A percentile compares a stretch with the other conserved stretches of the same genome.
These are phyloP conservation scores for Gouania willdenowi DNA, from an alignment of 2,797 vertebrate species.

Conservation along the genomic window DNA sequence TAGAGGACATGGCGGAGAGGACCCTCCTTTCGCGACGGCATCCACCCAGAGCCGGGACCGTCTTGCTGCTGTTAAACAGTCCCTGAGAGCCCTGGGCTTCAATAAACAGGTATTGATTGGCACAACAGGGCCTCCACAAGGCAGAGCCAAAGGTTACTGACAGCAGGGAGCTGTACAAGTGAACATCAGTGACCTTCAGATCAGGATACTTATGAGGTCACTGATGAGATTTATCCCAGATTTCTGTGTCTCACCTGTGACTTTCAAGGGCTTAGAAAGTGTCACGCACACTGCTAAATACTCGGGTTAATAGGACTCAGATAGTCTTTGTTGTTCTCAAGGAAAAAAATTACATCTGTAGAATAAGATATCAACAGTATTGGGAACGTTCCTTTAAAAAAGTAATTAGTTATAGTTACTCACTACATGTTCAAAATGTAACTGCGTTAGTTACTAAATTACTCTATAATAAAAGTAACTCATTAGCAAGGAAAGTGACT, in stretches of 20 bases:
- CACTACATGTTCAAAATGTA: too few species aligned
- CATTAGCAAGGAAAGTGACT: too few species aligned
- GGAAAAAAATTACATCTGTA: too few species aligned
- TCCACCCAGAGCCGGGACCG: slow-evolving; percentile 82
- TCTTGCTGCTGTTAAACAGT: slow-evolving; percentile 80
- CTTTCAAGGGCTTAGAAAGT: too few species aligned
- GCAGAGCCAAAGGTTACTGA: slow-evolving; percentile 5
- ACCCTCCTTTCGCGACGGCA: slow-evolving; percentile 49
- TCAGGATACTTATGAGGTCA: background rate
- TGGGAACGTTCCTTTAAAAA: too few species aligned
- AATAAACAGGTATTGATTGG: slow-evolving; percentile 79
- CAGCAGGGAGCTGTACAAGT: slow-evolving; percentile 5
- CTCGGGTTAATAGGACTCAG: too few species aligned
- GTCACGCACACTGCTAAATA: too few species aligned
- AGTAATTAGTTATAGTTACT: too few species aligned
- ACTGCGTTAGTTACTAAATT: too few species aligned
- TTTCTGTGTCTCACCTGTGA: background rate
- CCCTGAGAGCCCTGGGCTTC: slow-evolving; percentile 83
- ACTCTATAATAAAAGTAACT: too few species aligned
- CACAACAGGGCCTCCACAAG: background rate
- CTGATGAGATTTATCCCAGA: background rate
- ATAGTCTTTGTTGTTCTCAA: too few species aligned
- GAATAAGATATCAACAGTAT: too few species aligned
- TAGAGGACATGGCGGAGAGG: slow-evolving; percentile 60
- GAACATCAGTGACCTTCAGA: background rate